Base-by-base conservation (phyloP, 2,113 vertebrate genomes). In the Neogobius melanostomus region DNA sequence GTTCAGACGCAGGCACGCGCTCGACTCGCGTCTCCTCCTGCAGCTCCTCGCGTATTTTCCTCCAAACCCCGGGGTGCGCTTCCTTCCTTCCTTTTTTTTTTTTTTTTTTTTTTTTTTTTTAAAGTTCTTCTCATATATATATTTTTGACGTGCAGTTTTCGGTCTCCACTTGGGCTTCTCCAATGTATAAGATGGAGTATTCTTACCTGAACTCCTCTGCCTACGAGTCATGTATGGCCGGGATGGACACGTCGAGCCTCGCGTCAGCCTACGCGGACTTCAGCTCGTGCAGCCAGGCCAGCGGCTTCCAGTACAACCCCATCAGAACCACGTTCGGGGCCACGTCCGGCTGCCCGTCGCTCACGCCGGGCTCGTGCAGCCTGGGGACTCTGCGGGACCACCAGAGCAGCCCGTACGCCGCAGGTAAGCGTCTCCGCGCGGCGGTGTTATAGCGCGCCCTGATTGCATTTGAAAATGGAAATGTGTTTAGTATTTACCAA, bases 181-280 rank as follows among this genome's bases (percentile, higher is more conserved):
- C 95, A 89, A 98, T 99, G 98, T 99, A 99, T 99, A 99, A 99
- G 98, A 99, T 99, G 98, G 98, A 99, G 96, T 99, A 99, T 97
- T 99, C 98, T 97, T 99, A 99, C 97, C 97, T 99, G 93, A 99
- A 99, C 95, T 99, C 98, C 94, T 99, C 98, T 93, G 97, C 98
- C 95, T 99, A 99, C 96, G 98, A 99, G 95, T 99, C 98, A 86
- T 99, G 98, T 95, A 99, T 99, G 98, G 97, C 97, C 92, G 98
- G 98, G 89, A 99, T 99, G 96, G 98, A 99, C 95, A 99, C 97
- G 71, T 96, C 97, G 69, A 99, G 97, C 93, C 91, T 99, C 95
- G 97, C 98, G 88, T 99, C 97, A 93, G 97, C 98, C 90, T 99
- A 99, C 88, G 98, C 98, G 91, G 98, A 99, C 95, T 99, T 99